phyloP scores from a whole-genome alignment of 2,888 invertebrate genomes.

The Neoaliturus tenellus region DNA sequence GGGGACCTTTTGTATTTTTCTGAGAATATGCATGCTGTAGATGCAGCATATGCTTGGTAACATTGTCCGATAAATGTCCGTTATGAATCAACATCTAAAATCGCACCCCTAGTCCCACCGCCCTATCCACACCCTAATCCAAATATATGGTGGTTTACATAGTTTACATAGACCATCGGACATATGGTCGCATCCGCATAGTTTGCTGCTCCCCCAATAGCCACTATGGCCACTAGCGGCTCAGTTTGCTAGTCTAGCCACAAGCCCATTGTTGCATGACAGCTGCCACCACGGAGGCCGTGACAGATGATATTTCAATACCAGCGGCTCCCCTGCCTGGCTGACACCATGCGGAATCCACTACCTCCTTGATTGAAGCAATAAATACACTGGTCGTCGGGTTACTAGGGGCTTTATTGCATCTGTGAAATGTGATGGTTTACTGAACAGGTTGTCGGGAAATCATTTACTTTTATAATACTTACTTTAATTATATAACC shows the following conservation, averaged over 20 bases:
- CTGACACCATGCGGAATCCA: not conserved
- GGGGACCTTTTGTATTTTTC: too few species aligned
- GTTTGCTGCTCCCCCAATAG: not conserved
- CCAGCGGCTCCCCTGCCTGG: not conserved
- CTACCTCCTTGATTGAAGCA: not conserved
- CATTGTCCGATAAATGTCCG: too few species aligned
- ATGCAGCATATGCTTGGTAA: too few species aligned
- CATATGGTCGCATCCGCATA: conserved; percentile 14
- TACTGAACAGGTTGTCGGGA: too few species aligned
- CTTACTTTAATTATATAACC: too few species aligned
- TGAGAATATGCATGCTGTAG: too few species aligned
- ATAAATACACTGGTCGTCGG: not conserved
- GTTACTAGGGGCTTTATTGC: not conserved
- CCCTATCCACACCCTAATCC: not conserved
- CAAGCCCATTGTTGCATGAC: not conserved
- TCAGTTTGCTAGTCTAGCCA: not conserved
- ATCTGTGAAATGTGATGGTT: too few species aligned
- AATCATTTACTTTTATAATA: too few species aligned
- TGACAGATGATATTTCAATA: conserved; percentile 17
- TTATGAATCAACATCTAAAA: too few species aligned
- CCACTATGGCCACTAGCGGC: not conserved
- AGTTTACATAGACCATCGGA: not conserved
- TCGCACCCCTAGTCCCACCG: too few species aligned
- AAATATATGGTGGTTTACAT: conserved; percentile 1
- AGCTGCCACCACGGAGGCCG: not conserved